Evolutionary conservation across 2,888 invertebrate species (phyloP), one percentile per base, ranked within the genome.

Genomic region (Chymomyza fuscimana): DNA sequence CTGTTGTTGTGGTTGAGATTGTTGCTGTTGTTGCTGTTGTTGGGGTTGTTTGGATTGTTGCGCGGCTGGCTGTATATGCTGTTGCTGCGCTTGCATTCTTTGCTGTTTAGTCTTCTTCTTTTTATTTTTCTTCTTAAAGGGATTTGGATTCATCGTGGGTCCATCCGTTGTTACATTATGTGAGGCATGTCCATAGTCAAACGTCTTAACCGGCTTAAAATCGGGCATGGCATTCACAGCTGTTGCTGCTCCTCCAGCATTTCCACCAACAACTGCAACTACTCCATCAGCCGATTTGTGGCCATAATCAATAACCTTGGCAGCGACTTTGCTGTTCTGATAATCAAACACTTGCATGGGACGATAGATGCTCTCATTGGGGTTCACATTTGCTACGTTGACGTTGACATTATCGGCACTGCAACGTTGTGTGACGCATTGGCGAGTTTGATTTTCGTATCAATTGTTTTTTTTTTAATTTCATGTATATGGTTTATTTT

Each of bases 301-400:
- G 70, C 95, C 95, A 92, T 95, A 95, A 91, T 95, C 95, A 81
- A 95, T 94, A 77, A 95, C 94, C 85, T 94, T 93, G 61, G 93
- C 93, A 71, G 94, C 91, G 70, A 93, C 92, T 64, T 91, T 86
- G 90, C 94, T 94, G 90, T 95, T 95, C 78, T 94, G 94, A 92
- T 95, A 95, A 92, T 95, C 95, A 81, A 95, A 94, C 76, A 95
- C 94, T 85, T 94, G 93, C 54, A 93, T 93, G 76, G 95, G 93
- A 64, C 93, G 93, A 89, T 92, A 93, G 82, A 94, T 91, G 72
- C 93, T 61, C 32, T 63, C 36, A 32, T 65, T 51, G 40, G 46
- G 63, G 16, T 29, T 32, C 51, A 29, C 65, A 36, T 29, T 63
- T 60, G 25, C 32, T n/a, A 25, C 4, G 25, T 25, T 25, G 25